Percentiles rank a stretch among this genome's conserved stretches.
Conservation (phyloP, 2,888 invertebrate genomes). For the Danaus chrysippus region DNA sequence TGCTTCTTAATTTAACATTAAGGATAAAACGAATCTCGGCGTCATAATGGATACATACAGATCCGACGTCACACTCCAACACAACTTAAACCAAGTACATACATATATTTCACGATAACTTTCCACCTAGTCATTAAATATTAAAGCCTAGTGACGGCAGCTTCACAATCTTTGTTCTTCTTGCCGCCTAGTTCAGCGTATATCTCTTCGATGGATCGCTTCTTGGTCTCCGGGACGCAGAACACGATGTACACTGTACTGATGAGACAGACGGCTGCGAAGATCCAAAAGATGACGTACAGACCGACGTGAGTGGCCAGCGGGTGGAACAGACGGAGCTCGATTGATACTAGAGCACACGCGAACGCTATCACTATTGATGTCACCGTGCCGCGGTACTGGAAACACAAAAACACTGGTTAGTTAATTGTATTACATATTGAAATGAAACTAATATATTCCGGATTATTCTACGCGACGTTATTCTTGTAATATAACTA, state of each 20-base stretch:
- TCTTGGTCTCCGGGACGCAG: conserved; percentile 64
- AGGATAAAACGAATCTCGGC: no score
- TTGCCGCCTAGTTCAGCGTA: conserved; percentile 62
- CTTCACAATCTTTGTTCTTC: conserved; percentile 51
- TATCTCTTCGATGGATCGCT: conserved; percentile 62
- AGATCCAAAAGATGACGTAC: conserved; percentile 62
- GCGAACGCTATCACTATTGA: conserved; percentile 67
- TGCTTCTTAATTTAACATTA: no score
- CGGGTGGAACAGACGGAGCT: conserved; percentile 66
- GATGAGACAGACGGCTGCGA: conserved; percentile 59
- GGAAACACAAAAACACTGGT: conserved; percentile 26
- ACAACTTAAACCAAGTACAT: no score
- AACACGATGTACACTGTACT: conserved; percentile 61
- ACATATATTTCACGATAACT: conserved; percentile 14
- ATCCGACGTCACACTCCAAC: no score
- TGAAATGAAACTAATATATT: no score
- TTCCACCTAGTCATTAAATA: not conserved
- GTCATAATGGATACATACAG: no score
- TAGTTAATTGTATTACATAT: no score
- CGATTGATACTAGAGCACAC: conserved; percentile 60
- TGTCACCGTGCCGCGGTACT: conserved; percentile 70
- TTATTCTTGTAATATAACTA: no score
- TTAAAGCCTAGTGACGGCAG: conserved; percentile 60
- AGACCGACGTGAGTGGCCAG: conserved; percentile 54
- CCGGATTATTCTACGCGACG: no score